Conservation (phyloP, 92 coral and sea anemone species). For the Zoanthus solanderi region DNA sequence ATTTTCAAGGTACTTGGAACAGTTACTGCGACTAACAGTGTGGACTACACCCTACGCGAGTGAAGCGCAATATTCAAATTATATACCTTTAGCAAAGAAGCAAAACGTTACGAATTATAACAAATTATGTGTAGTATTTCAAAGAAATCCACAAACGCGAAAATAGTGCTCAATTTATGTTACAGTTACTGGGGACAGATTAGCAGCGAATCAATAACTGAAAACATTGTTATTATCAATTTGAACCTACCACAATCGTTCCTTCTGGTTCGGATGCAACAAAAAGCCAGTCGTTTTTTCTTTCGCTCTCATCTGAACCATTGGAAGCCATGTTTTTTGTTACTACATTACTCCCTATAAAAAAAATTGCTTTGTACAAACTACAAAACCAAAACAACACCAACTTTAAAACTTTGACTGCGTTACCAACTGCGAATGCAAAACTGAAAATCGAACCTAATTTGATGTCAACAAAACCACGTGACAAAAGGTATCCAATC, state of each 20-base stretch:
- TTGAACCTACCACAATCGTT: constrained; percentile 68
- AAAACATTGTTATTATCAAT: neutral
- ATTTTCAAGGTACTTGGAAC: neutral
- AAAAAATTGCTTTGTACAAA: neutral
- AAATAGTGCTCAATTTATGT: neutral
- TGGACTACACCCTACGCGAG: neutral
- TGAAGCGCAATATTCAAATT: too few species aligned
- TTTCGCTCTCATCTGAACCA: constrained; percentile 49
- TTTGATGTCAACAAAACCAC: constrained; percentile 45
- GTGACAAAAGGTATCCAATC: constrained; percentile 55
- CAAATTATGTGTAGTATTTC: too few species aligned
- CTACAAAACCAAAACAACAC: neutral
- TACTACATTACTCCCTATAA: constrained; percentile 35
- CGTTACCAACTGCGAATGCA: constrained; percentile 1
- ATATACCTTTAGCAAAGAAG: too few species aligned
- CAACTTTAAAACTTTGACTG: neutral
- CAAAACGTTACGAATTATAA: too few species aligned
- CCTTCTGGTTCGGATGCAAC: constrained; percentile 75
- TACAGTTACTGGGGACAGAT: neutral
- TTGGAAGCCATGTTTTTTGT: constrained; percentile 56
- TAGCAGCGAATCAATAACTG: neutral
- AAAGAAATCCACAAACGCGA: too few species aligned
- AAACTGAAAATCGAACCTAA: constrained; percentile 21
- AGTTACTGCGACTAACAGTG: neutral
- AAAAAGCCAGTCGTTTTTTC: constrained; percentile 84